These are phyloP conservation scores for Ladona fulva DNA, from an alignment of 1,140 invertebrate species.

Conservation along the genomic window DNA sequence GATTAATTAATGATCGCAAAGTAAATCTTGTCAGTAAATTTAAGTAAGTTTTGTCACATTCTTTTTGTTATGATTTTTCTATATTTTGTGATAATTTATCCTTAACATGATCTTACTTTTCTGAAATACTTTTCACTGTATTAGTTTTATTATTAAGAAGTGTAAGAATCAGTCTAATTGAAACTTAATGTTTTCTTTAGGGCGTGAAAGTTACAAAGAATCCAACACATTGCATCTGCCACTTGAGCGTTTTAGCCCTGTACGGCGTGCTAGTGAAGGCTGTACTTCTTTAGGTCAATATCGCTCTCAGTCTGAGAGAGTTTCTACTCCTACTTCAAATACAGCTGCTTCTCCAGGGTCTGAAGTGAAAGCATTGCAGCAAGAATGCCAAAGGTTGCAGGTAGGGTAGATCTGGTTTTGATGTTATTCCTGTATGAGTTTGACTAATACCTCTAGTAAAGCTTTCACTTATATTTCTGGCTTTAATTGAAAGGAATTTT, in stretches of 20 bases:
- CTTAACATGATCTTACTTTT: no score
- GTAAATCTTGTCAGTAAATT: no score
- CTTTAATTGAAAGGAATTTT: no score
- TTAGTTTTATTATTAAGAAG: no score
- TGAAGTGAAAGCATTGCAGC: slow-evolving; percentile 37
- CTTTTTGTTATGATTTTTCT: no score
- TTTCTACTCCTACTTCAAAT: slow-evolving; percentile 21
- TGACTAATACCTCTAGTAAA: no score
- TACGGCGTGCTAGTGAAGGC: slow-evolving; percentile 78
- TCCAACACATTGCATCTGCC: slow-evolving; percentile 42
- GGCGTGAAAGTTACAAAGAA: slow-evolving; percentile 47
- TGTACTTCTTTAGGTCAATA: slow-evolving; percentile 37
- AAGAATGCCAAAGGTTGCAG: slow-evolving; percentile 41
- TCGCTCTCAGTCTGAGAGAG: slow-evolving; percentile 21
- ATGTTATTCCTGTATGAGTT: no score
- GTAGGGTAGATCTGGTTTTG: slow-evolving; percentile 24
- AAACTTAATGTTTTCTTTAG: slow-evolving; percentile 28
- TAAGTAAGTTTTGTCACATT: no score
- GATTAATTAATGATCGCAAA: no score
- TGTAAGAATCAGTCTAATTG: no score
- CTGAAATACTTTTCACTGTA: no score
- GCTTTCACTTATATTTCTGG: not conserved
- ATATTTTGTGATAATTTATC: no score
- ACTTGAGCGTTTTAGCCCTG: slow-evolving; percentile 78
- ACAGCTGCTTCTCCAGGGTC: slow-evolving; percentile 18